Conservation (phyloP, 2,113 vertebrate genomes). For the Trinectes maculatus region DNA sequence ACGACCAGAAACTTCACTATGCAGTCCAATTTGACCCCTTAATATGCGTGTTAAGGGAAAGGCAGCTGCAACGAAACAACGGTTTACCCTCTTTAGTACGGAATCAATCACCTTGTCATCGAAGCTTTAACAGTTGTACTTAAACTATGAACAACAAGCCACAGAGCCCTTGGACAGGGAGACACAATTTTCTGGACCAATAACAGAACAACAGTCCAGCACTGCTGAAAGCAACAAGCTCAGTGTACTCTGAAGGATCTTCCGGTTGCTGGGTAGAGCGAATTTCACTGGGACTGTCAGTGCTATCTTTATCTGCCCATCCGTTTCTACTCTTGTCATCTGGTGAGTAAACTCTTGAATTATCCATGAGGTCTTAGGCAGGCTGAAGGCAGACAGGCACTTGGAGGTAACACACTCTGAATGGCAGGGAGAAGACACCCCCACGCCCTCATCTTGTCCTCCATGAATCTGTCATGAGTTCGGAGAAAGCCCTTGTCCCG, state of each 20-base stretch:
- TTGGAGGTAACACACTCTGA: constrained; percentile 32
- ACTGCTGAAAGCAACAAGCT: constrained; percentile 3
- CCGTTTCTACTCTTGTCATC: constrained; percentile 28
- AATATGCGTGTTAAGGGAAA: background rate
- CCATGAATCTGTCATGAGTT: constrained; percentile 41
- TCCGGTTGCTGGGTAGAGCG: constrained; percentile 65
- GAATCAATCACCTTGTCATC: constrained; percentile 2
- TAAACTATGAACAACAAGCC: too few species aligned
- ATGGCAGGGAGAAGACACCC: constrained; percentile 36
- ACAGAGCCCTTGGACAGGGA: background rate
- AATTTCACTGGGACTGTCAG: constrained; percentile 14
- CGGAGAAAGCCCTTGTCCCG: background rate
- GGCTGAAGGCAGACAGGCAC: constrained; percentile 21
- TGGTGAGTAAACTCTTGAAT: constrained; percentile 56
- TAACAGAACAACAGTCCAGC: constrained; percentile 8
- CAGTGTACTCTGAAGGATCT: constrained; percentile 7
- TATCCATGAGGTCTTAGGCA: constrained; percentile 56
- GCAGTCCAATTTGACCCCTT: background rate
- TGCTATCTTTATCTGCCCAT: constrained; percentile 63
- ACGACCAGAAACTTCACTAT: background rate
- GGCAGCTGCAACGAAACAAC: background rate
- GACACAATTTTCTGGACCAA: background rate
- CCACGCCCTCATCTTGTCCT: background rate
- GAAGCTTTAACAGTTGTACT: too few species aligned
- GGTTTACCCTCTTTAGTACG: background rate